Conservation (phyloP, 1,140 invertebrate genomes). For the Ips nitidus region DNA sequence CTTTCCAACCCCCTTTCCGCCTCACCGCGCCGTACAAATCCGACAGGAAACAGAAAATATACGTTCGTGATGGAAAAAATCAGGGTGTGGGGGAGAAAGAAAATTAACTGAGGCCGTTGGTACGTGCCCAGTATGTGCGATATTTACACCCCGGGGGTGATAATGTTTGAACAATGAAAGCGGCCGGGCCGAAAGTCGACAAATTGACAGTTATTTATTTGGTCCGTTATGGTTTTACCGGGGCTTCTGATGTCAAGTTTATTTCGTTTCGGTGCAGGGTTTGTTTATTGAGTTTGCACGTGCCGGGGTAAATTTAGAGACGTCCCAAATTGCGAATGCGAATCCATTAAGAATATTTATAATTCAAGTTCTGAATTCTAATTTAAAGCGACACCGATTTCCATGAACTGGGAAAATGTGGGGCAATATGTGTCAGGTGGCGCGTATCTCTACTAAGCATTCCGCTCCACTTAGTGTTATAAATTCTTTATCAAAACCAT, state of each 20-base stretch:
- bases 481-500: constrained; percentile 12
- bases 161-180: constrained; percentile 32
- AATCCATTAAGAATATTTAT: constrained; percentile 1
- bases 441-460: constrained; percentile 8
- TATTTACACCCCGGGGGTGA: constrained; percentile 18
- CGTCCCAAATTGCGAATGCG: neutral
- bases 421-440: constrained; percentile 10
- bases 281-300: neutral
- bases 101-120: constrained; percentile 20
- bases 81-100: constrained; percentile 12
- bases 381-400: neutral
- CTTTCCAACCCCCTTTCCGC: constrained; percentile 8
- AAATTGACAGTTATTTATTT: constrained; percentile 34
- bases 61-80: constrained; percentile 21
- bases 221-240: constrained; percentile 4
- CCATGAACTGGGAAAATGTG: neutral
- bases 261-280: neutral
- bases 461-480: constrained; percentile 9
- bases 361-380: neutral
- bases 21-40: constrained; percentile 10
- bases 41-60: constrained; percentile 29
- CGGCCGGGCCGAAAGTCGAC: constrained; percentile 23
- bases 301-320: neutral
- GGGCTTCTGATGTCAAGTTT: neutral
- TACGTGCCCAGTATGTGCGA: constrained; percentile 27